These are phyloP conservation scores for Cryptocheilus praepositus DNA, from an alignment of 2,888 invertebrate genomes.

Conservation along the genomic window DNA sequence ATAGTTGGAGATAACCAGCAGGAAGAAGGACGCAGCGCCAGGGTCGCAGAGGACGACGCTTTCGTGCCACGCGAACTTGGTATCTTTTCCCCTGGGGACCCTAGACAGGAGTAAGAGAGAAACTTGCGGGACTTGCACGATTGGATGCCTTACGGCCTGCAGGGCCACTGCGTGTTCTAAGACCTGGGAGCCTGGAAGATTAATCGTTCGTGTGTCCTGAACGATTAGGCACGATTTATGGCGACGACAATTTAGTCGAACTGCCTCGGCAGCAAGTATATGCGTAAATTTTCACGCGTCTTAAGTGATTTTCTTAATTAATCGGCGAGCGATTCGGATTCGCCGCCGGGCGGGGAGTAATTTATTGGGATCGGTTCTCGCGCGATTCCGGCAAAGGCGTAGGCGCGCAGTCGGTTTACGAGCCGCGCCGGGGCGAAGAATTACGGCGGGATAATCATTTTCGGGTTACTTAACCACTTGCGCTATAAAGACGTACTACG, in stretches of 20 bases:
- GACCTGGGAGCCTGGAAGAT: conserved; percentile 3
- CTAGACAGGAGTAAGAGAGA: neutral
- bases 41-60: conserved; percentile 46
- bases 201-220: conserved; percentile 3
- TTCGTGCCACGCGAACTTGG: conserved; percentile 44
- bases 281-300: too few species aligned
- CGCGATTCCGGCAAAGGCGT: too few species aligned
- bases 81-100: conserved; percentile 22
- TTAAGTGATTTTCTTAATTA: too few species aligned
- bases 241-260: conserved; percentile 3
- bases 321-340: too few species aligned
- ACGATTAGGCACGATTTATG: conserved; percentile 10
- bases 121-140: conserved; percentile 9
- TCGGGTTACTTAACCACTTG: too few species aligned
- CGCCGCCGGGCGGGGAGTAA: too few species aligned
- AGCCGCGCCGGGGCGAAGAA: too few species aligned
- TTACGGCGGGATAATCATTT: too few species aligned
- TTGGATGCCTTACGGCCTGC: neutral
- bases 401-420: too few species aligned
- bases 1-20: conserved; percentile 67
- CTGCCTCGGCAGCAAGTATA: too few species aligned
- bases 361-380: too few species aligned
- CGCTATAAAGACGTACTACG: too few species aligned
- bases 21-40: conserved; percentile 50
- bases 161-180: conserved; percentile 6